These are phyloP conservation scores for Danio tinwini DNA, from an alignment of 2,797 vertebrate genomes.

Conservation along the genomic window DNA sequence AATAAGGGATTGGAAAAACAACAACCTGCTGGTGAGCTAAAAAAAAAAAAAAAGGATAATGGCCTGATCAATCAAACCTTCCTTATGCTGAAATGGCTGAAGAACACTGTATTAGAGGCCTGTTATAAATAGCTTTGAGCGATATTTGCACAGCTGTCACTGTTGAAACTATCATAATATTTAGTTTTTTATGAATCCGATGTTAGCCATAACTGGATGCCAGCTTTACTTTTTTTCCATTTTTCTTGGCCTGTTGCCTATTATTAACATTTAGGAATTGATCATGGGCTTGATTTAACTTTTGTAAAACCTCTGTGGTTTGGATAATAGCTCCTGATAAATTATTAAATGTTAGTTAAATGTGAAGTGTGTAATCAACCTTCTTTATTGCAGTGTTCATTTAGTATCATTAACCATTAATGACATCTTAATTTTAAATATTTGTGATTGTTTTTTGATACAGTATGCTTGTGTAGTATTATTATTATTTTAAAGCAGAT, in stretches of 20 bases:
- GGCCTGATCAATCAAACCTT: conserved; percentile 49
- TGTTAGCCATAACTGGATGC: conserved; percentile 3
- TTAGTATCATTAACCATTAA: neutral
- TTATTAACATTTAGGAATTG: neutral
- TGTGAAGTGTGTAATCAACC: neutral
- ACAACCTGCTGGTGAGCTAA: conserved; percentile 16
- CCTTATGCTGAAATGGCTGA: conserved; percentile 25
- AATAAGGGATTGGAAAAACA: conserved; percentile 21
- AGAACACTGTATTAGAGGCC: conserved; percentile 24
- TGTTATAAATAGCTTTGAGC: conserved; percentile 41
- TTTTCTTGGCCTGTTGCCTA: neutral
- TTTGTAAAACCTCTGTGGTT: neutral
- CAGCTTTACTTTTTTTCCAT: neutral
- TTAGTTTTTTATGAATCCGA: conserved; percentile 11
- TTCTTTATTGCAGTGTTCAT: neutral
- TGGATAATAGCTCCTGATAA: neutral
- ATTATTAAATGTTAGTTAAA: neutral
- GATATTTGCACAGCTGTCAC: conserved; percentile 36
- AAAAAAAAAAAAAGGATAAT: conserved; percentile 28
- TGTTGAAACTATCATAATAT: conserved; percentile 27
- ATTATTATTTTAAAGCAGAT: neutral
- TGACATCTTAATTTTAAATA: no score
- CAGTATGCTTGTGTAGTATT: neutral
- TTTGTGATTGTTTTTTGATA: no score
- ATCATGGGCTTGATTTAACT: neutral